Base-by-base conservation (phyloP, 2,888 invertebrate species). In the Cheilosia soror region DNA sequence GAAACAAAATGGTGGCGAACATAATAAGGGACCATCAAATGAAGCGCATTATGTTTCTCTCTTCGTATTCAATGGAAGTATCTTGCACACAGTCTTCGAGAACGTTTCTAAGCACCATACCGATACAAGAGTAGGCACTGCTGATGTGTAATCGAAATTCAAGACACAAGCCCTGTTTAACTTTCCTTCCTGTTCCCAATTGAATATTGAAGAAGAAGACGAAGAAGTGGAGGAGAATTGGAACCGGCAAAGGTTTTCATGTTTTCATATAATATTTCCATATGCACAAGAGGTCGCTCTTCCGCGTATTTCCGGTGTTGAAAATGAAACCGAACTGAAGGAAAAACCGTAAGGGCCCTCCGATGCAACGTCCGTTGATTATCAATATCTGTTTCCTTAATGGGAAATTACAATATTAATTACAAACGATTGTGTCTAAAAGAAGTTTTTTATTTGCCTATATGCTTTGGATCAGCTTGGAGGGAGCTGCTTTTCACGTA, bases 161-260 rank as follows among this genome's bases (percentile, higher is more conserved):
- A 85, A 76, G 68, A 62, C 85, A 81, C 85, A 81, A 71, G 40
- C 65, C 15, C 29, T 37, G 55, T 73, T 81, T 42, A 80, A 81
- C 81, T 85, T 85, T 85, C 81, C 85, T 85, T 85, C 85, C 85
- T 85, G 85, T 85, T 84, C 84, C 75, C 80, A 84, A 84, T 84
- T 76, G 80, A 75, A 63, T 73, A 58, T 25, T 53, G 57, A 75
- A 33, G 62, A 63, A 44, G 47, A 68, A 80, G 51, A n/a, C n/a
- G 11, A 60, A 40, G 5, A 62, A 58, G 37, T 13, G 25, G 31
- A 53, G 27, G 27, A 40, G 42, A 13, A 60, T 33, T 33, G n/a
- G 37, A 42, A 62, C 47, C 62, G 29, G 68, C 42, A 51, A 15
- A 69, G 69, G 75, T 65, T 76, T 75, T 76, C 80, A 66, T 71